Percentiles rank a stretch among this genome's conserved stretches.
These are phyloP conservation scores for Porites lutea DNA, from an alignment of 64 coral and sea anemone genomes.

Conservation along the genomic window DNA sequence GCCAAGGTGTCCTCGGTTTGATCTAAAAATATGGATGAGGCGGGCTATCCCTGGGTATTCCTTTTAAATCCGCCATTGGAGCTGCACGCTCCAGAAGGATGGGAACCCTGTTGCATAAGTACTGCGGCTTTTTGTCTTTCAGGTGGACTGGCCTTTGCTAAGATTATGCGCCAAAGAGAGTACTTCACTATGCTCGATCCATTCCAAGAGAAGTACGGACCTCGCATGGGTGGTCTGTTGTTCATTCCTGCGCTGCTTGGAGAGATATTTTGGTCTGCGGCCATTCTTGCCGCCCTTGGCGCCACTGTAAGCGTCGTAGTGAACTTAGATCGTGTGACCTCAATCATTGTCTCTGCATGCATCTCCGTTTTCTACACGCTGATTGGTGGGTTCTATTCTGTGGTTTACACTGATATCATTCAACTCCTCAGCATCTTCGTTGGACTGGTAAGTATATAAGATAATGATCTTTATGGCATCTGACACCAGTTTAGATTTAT, in stretches of 20 bases:
- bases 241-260: slow-evolving; percentile 63
- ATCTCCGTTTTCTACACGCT: slow-evolving; percentile 86
- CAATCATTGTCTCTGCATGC: slow-evolving; percentile 72
- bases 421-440: slow-evolving; percentile 79
- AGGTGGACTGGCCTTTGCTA: slow-evolving; percentile 93
- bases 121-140: background rate
- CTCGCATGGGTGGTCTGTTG: slow-evolving; percentile 71
- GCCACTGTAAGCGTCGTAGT: slow-evolving; percentile 88
- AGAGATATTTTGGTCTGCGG: slow-evolving; percentile 79
- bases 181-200: slow-evolving; percentile 88
- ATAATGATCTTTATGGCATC: background rate
- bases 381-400: slow-evolving; percentile 77
- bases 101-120: background rate
- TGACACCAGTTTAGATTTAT: background rate
- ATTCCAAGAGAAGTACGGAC: slow-evolving; percentile 88
- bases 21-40: too few relatives aligned
- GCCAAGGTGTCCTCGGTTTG: too few relatives aligned
- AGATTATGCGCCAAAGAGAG: slow-evolving; percentile 81
- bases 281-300: slow-evolving; percentile 84
- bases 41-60: too few relatives aligned
- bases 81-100: too few relatives aligned
- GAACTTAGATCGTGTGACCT: slow-evolving; percentile 46
- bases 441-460: slow-evolving; percentile 63
- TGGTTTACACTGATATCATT: slow-evolving; percentile 80
- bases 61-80: too few relatives aligned